Evolutionary conservation across 2,888 invertebrate species (phyloP), one percentile per base, ranked within the genome.

Genomic region (Eueremaeus valkanovi): DNA sequence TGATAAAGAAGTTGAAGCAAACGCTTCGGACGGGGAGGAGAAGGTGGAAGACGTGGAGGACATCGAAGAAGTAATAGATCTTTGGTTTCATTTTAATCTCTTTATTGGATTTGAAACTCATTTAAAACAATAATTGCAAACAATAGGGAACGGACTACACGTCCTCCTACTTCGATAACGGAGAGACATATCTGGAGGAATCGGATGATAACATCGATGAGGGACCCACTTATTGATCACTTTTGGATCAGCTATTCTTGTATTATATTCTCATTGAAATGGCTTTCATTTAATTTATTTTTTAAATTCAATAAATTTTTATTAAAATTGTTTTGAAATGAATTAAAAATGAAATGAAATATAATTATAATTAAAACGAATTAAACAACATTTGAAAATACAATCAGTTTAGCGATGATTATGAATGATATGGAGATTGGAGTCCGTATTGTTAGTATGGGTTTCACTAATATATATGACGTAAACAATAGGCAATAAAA

Each of bases 101-200:
- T 18, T 13, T 3, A 24, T 27, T 58, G 58, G 3, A 61, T 61
- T 31, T 36, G 5, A 36, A 63, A 31, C 29, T 9, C 24, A 31
- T 8, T 66, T 36, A 40, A n/a, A 42, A 0, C 21, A 40, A 40
- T 68, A 24, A 16, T 40, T 24, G 0, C 3, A 24, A 42, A 24
- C 29, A 40, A n/a, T 27, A 75, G 75, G 75, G 55, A 40, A 75
- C 68, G n/a, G 75, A 75, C 33, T 75, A 75, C 55, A 70, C 70
- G 33, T 51, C 33, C 29, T 45, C 40, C 0, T 75, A 75, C 27
- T 75, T 75, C 70, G 75, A 75, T 27, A 72, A 72, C 68, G 75
- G 75, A 70, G 75, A 75, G 33, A 40, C 24, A 3, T 75, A 61
- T 51, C 36, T 75, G 18, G 75, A 75, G 13, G 72, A 75, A 21